Evolutionary conservation across 2,888 invertebrate genomes (phyloP).

Genomic region (Volucella bombylans): DNA sequence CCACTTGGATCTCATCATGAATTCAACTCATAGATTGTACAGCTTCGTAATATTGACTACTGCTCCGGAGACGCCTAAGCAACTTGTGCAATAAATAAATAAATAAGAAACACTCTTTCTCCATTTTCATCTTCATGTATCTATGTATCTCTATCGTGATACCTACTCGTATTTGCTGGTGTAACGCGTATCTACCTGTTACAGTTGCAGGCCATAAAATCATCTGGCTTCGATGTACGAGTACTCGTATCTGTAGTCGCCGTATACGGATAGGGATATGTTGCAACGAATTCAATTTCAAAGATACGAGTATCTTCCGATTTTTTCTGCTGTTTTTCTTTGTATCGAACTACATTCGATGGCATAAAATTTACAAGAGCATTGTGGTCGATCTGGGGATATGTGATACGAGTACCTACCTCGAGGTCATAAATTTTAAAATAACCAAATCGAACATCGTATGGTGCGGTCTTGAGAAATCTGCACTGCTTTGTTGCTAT

Average conservation of each 20-base stretch:
- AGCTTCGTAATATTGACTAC: slow-evolving; percentile 15
- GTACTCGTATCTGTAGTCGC: not conserved
- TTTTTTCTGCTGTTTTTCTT: not conserved
- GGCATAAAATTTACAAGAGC: slow-evolving; percentile 20
- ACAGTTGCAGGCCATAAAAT: slow-evolving; percentile 41
- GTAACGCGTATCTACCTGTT: slow-evolving; percentile 35
- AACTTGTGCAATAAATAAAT: slow-evolving; percentile 58
- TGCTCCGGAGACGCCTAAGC: slow-evolving; percentile 10
- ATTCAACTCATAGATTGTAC: slow-evolving; percentile 25
- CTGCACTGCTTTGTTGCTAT: slow-evolving; percentile 12
- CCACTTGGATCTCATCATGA: slow-evolving; percentile 40
- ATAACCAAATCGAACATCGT: slow-evolving; percentile 44
- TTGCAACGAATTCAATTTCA: slow-evolving; percentile 40
- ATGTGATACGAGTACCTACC: slow-evolving; percentile 25
- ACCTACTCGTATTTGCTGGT: too few relatives aligned
- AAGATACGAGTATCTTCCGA: slow-evolving; percentile 16
- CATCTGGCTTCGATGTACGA: slow-evolving; percentile 12
- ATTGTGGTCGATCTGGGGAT: slow-evolving; percentile 3
- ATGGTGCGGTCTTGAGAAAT: slow-evolving; percentile 18
- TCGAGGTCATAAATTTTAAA: slow-evolving; percentile 53
- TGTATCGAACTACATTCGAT: not conserved
- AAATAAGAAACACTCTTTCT: slow-evolving; percentile 35
- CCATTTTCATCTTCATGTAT: not conserved
- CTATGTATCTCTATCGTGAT: not conserved
- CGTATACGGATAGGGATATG: not conserved